Base-by-base conservation (phyloP, 2,888 invertebrate genomes). In the Eupithecia exiguata region DNA sequence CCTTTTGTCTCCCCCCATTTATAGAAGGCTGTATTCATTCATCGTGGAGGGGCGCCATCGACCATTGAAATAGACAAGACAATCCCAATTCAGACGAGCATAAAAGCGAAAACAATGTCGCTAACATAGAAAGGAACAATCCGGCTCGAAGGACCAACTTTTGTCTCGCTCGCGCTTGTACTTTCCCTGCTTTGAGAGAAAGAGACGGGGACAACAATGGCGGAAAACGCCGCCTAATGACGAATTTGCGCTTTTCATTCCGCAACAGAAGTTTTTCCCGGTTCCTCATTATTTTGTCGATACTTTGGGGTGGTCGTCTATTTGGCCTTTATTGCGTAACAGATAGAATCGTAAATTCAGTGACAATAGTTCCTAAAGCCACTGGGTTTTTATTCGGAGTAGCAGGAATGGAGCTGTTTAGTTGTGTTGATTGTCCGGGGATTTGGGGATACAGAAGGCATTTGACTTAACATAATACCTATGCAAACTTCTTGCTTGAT, bases 161-260 rank as follows among this genome's bases (percentile, higher is more conserved):
- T 88, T 87, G 84, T 93, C 92, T 86, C 89, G 77, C 87, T 92
- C 88, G 76, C 83, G 78, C 88, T 78, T 77, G 76, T 78, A 78
- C 79, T 80, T 75, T 67, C 76, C 46, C 66, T 73, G 74, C 49
- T 80, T 87, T 79, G 79, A 61, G 87, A 91, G 81, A 77, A 81
- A 75, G 87, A 86, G 89, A 92, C 80, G 83, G 86, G 80, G 80
- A 86, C 88, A 91, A 93, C 92, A 94, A 93, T 93, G 92, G 91
- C 90, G 93, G 93, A 91, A 93, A 93, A 91, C 93, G 93, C 92
- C 92, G 91, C 92, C 94, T 94, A 94, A 94, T 94, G 94, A 93
- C 94, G 94, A 94, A 94, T 94, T 94, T 94, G 94, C 94, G 94
- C 94, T 94, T 94, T 94, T 94, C 94, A 94, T 94, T 93, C 92